These are phyloP conservation scores for Protobothrops mucrosquamatus DNA, from an alignment of 2,113 vertebrate species.

Conservation along the genomic window DNA sequence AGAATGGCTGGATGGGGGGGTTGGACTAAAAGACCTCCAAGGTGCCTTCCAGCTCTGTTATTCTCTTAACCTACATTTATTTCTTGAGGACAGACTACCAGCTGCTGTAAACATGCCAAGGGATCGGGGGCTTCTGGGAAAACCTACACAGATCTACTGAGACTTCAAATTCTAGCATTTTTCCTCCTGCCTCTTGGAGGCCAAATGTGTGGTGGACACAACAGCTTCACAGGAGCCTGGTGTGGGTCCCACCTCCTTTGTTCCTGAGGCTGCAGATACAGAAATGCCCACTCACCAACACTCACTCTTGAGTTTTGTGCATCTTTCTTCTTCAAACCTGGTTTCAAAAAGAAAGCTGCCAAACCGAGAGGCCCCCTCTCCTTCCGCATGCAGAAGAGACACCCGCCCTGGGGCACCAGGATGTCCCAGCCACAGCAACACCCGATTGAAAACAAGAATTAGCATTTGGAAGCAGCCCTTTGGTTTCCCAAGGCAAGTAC, in stretches of 20 bases:
- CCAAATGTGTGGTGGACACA: too few relatives aligned
- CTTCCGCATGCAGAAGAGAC: background rate
- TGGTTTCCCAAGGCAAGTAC: background rate
- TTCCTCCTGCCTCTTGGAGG: background rate
- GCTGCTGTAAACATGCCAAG: background rate
- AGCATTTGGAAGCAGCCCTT: background rate
- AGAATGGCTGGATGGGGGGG: too few relatives aligned
- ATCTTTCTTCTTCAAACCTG: background rate
- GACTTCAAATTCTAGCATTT: background rate
- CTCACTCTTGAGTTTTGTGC: background rate
- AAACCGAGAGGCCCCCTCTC: background rate
- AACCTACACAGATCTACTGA: background rate
- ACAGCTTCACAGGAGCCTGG: background rate
- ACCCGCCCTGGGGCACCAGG: background rate
- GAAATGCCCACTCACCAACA: background rate
- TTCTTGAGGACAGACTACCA: background rate
- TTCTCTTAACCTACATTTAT: too few relatives aligned
- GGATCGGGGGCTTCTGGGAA: background rate
- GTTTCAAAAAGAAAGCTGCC: background rate
- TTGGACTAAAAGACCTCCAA: too few relatives aligned
- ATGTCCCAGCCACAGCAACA: background rate
- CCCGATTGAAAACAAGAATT: background rate
- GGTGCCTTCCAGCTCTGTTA: too few relatives aligned
- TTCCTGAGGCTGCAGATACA: background rate
- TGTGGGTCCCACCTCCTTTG: background rate